These are phyloP conservation scores for Pseudopipra pipra DNA, from an alignment of 2,113 vertebrate species.

Conservation along the genomic window DNA sequence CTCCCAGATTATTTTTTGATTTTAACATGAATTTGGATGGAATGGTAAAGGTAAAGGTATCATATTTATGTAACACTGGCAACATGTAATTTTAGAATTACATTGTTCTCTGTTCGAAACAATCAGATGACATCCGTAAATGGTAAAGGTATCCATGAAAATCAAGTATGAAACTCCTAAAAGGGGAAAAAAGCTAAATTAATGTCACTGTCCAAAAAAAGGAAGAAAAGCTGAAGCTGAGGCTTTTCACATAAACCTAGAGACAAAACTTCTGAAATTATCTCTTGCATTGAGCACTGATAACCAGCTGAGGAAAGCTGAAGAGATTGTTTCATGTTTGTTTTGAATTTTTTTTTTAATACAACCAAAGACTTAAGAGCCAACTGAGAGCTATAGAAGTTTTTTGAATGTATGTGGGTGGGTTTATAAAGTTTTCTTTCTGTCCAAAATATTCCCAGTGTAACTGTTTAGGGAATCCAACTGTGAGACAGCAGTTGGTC, in stretches of 20 bases:
- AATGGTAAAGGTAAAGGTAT: neutral
- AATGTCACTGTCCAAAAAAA: neutral
- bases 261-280: neutral
- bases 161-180: neutral
- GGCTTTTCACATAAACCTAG: neutral
- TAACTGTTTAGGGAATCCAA: conserved; percentile 53
- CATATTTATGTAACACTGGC: neutral
- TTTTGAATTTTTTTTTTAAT: neutral
- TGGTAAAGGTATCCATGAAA: neutral
- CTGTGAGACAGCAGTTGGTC: conserved; percentile 57
- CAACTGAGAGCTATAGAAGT: neutral
- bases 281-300: neutral
- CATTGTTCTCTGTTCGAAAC: neutral
- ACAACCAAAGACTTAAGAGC: neutral
- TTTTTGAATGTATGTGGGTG: neutral
- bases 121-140: neutral
- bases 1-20: neutral
- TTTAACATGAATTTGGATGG: conserved; percentile 3
- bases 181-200: neutral
- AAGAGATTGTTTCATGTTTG: neutral
- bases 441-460: conserved; percentile 13
- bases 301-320: neutral
- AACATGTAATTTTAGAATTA: neutral
- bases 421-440: conserved; percentile 31
- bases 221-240: neutral